Base-by-base conservation (phyloP, 2,113 vertebrate species). In the Ia io region DNA sequence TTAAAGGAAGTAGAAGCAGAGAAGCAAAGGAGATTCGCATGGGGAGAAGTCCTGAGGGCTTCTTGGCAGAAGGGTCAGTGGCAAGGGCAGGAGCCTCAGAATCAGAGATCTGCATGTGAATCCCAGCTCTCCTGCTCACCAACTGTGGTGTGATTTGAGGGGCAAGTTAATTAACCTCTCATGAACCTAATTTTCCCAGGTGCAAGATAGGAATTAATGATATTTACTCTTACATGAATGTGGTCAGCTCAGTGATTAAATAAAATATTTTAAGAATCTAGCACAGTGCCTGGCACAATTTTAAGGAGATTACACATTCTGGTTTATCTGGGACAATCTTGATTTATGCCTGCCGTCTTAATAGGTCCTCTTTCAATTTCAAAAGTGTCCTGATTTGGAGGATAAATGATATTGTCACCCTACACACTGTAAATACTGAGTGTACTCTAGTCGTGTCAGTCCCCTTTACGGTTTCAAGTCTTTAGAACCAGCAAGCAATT, bases 111-210 rank as follows among this genome's bases (percentile, higher is more conserved):
- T 28, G 35, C 0, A 0, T 56, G 61, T 44, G 69, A 73, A 30
- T 92, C 92, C 84, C 77, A 88, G 71, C 40, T 85, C 87, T 78
- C 40, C 70, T 61, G 37, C 28, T 69, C 23, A 10, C 77, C 49
- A 56, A 69, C 67, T 22, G 9, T 12, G 9, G 7, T 88, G 71
- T 63, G 82, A 53, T 92, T 92, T 59, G 61, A 85, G 70, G 89
- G 88, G 84, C 90, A 88, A 93, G 20, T 93, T 95, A 96, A 96
- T 97, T 97, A 96, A 97, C 96, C 92, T 97, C 28, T 82, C n/a
- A 71, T 65, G 32, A 92, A 88, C 69, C 63, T 56, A 35, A 30
- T 51, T 83, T 88, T 88, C 92, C 74, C 97, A 92, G 67, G 40
- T 85, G 88, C 37, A 76, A 93, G 93, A 86, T 93, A 96, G 90